A percentile compares a stretch with the other conserved stretches of the same genome.
Evolutionary conservation across 2,113 vertebrate genomes (phyloP).

Genomic region (Pseudopodoces humilis): DNA sequence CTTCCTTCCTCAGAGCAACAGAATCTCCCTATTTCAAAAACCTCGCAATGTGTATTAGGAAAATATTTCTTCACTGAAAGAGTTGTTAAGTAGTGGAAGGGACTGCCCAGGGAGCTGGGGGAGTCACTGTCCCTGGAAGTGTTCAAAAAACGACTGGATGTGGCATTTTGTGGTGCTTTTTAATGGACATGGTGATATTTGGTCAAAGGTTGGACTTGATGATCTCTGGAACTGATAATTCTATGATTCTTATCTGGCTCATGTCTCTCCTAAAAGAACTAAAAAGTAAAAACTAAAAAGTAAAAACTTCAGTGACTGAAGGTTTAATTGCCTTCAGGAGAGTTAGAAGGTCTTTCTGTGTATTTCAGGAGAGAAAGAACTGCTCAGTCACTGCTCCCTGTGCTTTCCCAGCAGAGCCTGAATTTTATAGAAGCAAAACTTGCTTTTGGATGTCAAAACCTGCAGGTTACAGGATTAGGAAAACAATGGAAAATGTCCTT

Average conservation of each 20-base stretch:
- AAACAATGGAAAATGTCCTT: not conserved
- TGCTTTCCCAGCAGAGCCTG: not conserved
- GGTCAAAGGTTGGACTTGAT: not conserved
- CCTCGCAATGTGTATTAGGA: not conserved
- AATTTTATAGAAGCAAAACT: not conserved
- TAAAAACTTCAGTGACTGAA: not conserved
- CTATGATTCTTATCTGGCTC: not conserved
- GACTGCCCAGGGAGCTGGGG: not conserved
- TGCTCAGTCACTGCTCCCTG: accelerated
- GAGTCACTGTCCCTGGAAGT: not conserved
- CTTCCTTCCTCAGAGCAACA: not conserved
- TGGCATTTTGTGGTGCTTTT: not conserved
- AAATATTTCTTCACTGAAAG: not conserved
- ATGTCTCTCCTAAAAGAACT: not conserved
- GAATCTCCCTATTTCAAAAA: not conserved
- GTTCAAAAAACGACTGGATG: not conserved
- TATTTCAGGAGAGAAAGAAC: not conserved
- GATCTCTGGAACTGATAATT: not conserved
- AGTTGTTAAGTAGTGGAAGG: not conserved
- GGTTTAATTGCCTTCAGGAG: not conserved
- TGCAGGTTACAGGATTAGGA: not conserved
- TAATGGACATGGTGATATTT: not conserved
- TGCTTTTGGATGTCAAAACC: not conserved
- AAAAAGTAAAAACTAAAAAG: not conserved
- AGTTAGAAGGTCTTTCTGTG: not conserved